Conservation (phyloP, 35 echinoderm and acorn worm genomes). For the Lytechinus variegatus region DNA sequence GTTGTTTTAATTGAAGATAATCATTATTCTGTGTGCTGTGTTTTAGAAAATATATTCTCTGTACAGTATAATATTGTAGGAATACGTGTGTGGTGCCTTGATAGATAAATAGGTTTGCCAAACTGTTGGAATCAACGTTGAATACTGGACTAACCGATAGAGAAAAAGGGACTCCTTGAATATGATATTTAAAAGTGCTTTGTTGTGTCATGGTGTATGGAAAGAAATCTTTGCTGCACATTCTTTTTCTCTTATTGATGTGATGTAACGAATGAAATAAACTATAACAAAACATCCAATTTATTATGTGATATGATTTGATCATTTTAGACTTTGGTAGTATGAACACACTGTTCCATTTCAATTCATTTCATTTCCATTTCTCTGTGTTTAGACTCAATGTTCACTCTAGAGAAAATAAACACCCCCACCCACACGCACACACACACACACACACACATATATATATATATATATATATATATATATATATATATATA, state of each 20-base stretch:
- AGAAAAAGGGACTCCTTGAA: background rate
- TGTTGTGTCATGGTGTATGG: background rate
- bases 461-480: no score
- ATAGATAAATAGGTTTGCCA: background rate
- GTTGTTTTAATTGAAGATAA: background rate
- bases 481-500: no score
- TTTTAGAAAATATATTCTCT: background rate
- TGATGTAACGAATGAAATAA: background rate
- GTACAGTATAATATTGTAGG: background rate
- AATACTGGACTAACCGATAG: background rate
- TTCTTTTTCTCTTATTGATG: background rate
- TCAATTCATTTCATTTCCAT: no score
- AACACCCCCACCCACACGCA: no score
- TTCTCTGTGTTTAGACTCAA: no score
- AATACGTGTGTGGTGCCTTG: background rate
- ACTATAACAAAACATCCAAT: background rate
- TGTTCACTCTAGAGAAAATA: no score
- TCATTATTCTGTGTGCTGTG: background rate
- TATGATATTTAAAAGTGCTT: background rate
- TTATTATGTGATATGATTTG: no score
- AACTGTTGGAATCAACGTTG: background rate
- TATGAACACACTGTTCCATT: no score
- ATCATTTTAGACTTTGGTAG: no score
- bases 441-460: no score
- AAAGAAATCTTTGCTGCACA: background rate